Base-by-base conservation (phyloP, 2,113 vertebrate species). In the Poeciliopsis occidentalis region DNA sequence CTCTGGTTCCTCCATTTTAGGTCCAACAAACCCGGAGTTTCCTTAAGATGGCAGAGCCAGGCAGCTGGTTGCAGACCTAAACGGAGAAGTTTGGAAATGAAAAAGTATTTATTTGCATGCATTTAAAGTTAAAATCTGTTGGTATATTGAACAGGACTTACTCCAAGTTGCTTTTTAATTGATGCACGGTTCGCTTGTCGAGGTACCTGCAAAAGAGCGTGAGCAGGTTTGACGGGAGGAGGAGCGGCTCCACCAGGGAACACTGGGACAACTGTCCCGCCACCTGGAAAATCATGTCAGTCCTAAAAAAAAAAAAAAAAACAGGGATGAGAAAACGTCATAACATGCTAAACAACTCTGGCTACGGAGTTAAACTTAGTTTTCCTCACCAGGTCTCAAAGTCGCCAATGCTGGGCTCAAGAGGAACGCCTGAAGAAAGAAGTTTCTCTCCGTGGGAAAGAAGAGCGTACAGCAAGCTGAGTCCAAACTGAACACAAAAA, bases 141-240 rank as follows among this genome's bases (percentile, higher is more conserved):
- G 57, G 57, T 62, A 8, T 8, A 32, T 12, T 10, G n/a, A 15
- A 30, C 47, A 27, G 1, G 12, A 83, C 96, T 95, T 91, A 97
- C 96, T 98, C 94, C 91, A 97, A 96, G 92, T 96, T 96, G 90
- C 92, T 94, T 88, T 96, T 96, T 47, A 97, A 94, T 80, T 96
- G 95, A 84, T 96, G 93, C 67, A 97, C 80, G 0, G 95, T 95
- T 37, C 96, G 95, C 82, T 97, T 98, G 91, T 98, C 97, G 90
- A 98, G 91, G 64, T 99, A 98, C 37, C 96, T 96, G 79, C 97
- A 99, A 90, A 99, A 99, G 60, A 98, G 94, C 0, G 95, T 95
- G 41, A 98, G 95, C 29, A 99, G 94, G 89, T 99, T 99, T 64
- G 95, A 96, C 24, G 98, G 97, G 57, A 98, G 87, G 67, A 94